Evolutionary conservation across 2,113 vertebrate species (phyloP), one percentile per base, ranked within the genome.

Genomic region (Puma concolor): DNA sequence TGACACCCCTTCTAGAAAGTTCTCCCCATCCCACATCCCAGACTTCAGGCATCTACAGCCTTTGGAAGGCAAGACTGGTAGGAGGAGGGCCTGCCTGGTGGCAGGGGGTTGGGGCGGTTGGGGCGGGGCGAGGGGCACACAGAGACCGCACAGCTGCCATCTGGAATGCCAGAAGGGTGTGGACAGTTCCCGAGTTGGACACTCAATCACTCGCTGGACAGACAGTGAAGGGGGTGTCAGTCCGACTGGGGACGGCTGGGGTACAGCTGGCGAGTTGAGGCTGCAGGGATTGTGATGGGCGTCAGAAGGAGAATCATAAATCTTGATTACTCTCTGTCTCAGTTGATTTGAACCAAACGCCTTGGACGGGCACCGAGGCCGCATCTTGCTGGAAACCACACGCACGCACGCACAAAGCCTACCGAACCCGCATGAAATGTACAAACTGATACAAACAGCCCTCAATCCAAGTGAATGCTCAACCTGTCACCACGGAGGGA

Each of bases 291-390:
- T 94, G 86, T 96, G 98, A 98, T 96, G 92, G 57, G 38, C 98
- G 98, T 98, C 93, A 93, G 98, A 98, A 99, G 97, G 98, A 98
- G 98, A 97, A 97, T 98, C 98, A 98, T 99, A 98, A 98, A 99
- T 99, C 99, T 98, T 98, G 98, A 99, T 99, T 98, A 99, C 98
- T 98, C 97, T 98, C 98, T 98, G 98, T 99, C 98, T 98, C 98
- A 88, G 98, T 98, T 98, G 98, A 99, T 99, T 99, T 98, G 98
- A 98, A 98, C 98, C 98, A 98, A 98, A 98, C 21, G 98, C 98
- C 96, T 97, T 80, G 97, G 98, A 98, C 96, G 97, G 97, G 94
- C 93, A 99, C 94, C 96, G 98, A 98, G 98, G 98, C 98, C 96
- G 72, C 96, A 98, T 99, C 98, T 98, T 50, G 67, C 98, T 97